These are phyloP conservation scores for Peromyscus leucopus DNA, from an alignment of 2,113 vertebrate genomes.

Conservation along the genomic window DNA sequence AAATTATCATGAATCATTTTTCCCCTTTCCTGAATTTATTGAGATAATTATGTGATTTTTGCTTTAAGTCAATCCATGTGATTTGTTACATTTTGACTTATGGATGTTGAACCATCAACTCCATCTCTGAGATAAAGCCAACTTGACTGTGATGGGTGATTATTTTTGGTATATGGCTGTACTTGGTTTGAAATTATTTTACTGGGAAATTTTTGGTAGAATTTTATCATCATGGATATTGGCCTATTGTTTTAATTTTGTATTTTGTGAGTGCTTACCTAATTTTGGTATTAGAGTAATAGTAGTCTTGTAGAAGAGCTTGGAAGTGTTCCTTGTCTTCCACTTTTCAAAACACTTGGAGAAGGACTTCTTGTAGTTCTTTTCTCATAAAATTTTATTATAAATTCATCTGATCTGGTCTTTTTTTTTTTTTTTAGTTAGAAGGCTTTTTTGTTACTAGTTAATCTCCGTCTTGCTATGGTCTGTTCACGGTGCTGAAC, in stretches of 20 bases:
- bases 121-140: background rate
- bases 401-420: background rate
- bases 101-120: background rate
- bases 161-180: background rate
- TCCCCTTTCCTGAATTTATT: background rate
- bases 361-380: background rate
- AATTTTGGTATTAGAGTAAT: background rate
- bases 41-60: background rate
- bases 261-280: background rate
- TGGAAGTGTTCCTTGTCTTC: background rate
- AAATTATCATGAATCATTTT: background rate
- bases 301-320: background rate
- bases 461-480: background rate
- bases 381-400: background rate
- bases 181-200: background rate
- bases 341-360: background rate
- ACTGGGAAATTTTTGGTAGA: background rate
- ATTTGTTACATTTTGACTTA: background rate
- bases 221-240: background rate
- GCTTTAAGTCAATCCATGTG: background rate
- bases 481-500: background rate
- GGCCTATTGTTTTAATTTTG: background rate
- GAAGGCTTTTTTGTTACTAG: background rate
- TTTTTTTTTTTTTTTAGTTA: background rate
- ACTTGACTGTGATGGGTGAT: background rate